Base-by-base conservation (phyloP, 1,140 invertebrate genomes). In the Lineus longissimus region DNA sequence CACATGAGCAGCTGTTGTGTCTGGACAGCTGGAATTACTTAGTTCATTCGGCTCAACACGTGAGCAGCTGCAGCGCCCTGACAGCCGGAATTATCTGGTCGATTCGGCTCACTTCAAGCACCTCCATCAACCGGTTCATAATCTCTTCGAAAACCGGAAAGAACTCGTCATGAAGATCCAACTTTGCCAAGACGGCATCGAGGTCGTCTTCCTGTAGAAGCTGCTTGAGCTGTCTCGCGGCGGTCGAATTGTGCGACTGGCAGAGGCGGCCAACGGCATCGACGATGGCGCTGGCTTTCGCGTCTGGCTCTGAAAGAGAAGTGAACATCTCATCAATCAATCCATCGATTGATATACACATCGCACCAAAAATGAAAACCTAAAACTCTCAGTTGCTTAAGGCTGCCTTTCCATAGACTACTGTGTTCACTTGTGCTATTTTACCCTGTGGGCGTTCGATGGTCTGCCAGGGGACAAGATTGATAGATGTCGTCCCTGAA, bases 111-210 rank as follows among this genome's bases (percentile, higher is more conserved):
- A 78, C 59, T 79, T 77, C 76, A 60, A 81, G 63, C 57, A 78
- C 74, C 17, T 79, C 75, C 65, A 81, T 73, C 17, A 81, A 60
- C 63, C 76, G 75, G 31, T 68, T 68, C 65, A 79, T 75, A 11
- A 79, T 71, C 56, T 72, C 72, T 57, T 72, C 63, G 62, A 81
- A 79, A 29, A 74, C 72, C 54, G 76, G 76, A 65, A 81, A 78
- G 60, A 81, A 79, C 43, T 74, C 63, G 13, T 68, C 67, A 61
- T 81, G 76, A 54, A 77, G 74, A 36, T 81, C 73, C 36, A 81
- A 62, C 61, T 76, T 62, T 61, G 70, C 54, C 45, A 79, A 74
- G 6, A 81, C 73, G 51, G 73, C 69, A 54, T 73, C 73, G 23
- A 78, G 51, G 41, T 79, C 76, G 58, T 79, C 75, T 13, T 74